Evolutionary conservation across 2,113 vertebrate genomes (phyloP).

Genomic region (Prunella himalayana): DNA sequence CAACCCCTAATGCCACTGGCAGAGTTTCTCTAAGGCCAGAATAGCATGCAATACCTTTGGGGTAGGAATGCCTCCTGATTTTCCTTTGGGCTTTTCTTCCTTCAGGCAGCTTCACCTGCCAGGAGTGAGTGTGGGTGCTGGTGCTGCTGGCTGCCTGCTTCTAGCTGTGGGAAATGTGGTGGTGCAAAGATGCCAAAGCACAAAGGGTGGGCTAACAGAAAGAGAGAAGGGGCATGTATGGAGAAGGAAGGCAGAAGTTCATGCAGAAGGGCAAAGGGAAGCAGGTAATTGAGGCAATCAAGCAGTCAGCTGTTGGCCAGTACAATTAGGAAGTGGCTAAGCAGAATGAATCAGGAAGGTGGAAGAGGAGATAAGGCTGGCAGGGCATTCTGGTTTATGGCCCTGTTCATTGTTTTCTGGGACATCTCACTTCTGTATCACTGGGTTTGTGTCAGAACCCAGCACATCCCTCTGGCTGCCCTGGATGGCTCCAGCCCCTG

Average conservation of each 20-base stretch:
- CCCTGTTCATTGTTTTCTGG: neutral
- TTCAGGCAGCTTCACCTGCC: neutral
- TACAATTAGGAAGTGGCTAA: neutral
- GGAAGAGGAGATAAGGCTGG: neutral
- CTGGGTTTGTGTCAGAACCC: too few relatives aligned
- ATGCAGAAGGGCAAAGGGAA: neutral
- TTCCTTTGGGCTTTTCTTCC: neutral
- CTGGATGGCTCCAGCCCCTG: too few relatives aligned
- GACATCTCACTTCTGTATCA: neutral
- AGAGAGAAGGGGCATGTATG: neutral
- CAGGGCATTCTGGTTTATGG: neutral
- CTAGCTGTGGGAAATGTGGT: neutral
- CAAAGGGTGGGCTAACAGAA: neutral
- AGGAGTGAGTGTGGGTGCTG: neutral
- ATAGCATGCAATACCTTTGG: neutral
- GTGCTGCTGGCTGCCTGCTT: neutral
- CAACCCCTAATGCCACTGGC: neutral
- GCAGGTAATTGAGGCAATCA: neutral
- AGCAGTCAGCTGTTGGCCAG: neutral
- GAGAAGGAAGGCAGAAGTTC: neutral
- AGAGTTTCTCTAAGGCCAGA: neutral
- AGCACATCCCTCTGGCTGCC: too few relatives aligned
- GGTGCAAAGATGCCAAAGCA: neutral
- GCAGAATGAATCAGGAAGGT: neutral
- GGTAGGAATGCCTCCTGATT: neutral